A percentile compares a stretch with the other conserved stretches of the same genome.
Conservation (phyloP, 2,888 invertebrate genomes). For the Trissolcus japonicus region DNA sequence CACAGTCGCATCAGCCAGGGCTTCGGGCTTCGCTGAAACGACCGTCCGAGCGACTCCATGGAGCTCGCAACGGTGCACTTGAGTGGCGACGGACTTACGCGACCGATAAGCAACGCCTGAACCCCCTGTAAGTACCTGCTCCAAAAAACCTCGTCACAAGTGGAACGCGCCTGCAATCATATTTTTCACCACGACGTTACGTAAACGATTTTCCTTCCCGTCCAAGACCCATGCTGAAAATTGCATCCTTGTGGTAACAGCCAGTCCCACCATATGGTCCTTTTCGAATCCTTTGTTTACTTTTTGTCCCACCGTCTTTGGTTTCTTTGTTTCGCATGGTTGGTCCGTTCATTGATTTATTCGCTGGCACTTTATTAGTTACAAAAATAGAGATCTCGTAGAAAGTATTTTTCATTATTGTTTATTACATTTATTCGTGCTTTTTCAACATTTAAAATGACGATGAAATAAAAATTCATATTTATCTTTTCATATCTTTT, state of each 20-base stretch:
- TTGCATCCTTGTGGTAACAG: too few species aligned
- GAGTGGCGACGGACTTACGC: conserved; percentile 35
- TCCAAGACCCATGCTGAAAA: too few species aligned
- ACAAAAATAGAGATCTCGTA: too few species aligned
- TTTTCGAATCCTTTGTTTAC: not conserved
- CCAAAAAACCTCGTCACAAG: conserved; percentile 2
- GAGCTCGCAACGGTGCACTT: conserved; percentile 20
- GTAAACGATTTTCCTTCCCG: conserved; percentile 7
- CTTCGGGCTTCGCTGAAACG: not conserved
- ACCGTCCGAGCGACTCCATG: conserved; percentile 27
- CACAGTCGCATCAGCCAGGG: not conserved
- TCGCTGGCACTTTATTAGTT: too few species aligned
- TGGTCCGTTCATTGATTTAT: too few species aligned
- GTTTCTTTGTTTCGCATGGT: too few species aligned
- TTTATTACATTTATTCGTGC: too few species aligned
- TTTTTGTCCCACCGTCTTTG: not conserved
- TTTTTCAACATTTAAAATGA: too few species aligned
- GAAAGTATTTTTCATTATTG: too few species aligned
- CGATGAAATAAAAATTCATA: too few species aligned
- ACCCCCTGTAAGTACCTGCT: conserved; percentile 16
- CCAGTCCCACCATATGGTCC: too few species aligned
- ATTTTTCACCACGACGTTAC: conserved; percentile 27
- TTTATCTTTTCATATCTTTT: too few species aligned
- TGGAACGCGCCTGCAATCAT: conserved; percentile 25
- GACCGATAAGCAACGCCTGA: conserved; percentile 33